A percentile compares a stretch with the other conserved stretches of the same genome.
Conservation (phyloP, 2,113 vertebrate species). For the Neolamprologus hecqui region DNA sequence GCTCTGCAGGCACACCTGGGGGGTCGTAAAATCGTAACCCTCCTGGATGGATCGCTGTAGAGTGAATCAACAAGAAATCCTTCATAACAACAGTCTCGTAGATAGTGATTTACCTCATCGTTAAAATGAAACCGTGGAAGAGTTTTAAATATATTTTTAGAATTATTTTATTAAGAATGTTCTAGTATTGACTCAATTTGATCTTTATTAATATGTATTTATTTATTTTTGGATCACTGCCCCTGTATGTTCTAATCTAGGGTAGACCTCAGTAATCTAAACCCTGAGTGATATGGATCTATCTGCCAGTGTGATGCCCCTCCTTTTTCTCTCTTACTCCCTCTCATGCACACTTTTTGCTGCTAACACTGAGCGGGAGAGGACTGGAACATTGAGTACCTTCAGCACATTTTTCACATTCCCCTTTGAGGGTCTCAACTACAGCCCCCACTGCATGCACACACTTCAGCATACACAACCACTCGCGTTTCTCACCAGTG, state of each 20-base stretch:
- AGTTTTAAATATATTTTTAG: neutral
- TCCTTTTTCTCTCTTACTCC: neutral
- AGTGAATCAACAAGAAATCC: neutral
- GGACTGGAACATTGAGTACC: slow-evolving; percentile 64
- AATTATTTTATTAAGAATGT: neutral
- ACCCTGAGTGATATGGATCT: slow-evolving; percentile 19
- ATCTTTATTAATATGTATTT: neutral
- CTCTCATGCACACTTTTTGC: slow-evolving; percentile 4
- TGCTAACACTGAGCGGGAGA: slow-evolving; percentile 31
- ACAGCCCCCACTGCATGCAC: slow-evolving; percentile 1
- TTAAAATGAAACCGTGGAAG: fast-evolving
- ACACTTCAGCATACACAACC: neutral
- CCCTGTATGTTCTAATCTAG: neutral
- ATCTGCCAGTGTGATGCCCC: slow-evolving; percentile 7
- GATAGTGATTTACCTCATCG: neutral
- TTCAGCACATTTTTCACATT: slow-evolving; percentile 70
- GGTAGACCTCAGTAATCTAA: neutral
- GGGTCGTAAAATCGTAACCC: slow-evolving; percentile 21
- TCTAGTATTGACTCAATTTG: neutral
- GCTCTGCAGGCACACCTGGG: slow-evolving; percentile 16
- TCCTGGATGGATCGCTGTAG: neutral
- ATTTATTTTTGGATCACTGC: neutral
- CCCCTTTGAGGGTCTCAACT: slow-evolving; percentile 59
- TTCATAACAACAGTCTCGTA: neutral
- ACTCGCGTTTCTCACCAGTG: neutral